Conservation (phyloP, 2,113 vertebrate genomes). For the Alouatta palliata region DNA sequence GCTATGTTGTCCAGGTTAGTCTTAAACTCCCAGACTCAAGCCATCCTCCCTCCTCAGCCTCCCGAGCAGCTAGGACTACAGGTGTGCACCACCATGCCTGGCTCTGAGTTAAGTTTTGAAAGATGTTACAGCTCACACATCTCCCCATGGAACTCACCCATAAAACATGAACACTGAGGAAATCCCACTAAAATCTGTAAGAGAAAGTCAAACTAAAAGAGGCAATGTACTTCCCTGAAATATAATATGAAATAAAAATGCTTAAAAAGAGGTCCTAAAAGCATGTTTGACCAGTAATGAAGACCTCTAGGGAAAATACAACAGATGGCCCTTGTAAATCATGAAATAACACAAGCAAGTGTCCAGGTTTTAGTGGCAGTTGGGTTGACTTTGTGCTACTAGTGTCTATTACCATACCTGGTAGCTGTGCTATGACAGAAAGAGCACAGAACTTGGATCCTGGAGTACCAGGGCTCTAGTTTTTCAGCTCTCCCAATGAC, state of each 20-base stretch:
- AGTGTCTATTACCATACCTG: not conserved
- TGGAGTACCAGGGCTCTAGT: not conserved
- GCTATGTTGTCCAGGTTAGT: not conserved
- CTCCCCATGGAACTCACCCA: not conserved
- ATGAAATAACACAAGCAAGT: not conserved
- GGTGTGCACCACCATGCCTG: not conserved
- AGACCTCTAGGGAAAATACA: constrained; percentile 35
- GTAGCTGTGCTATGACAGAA: not conserved
- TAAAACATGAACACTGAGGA: not conserved
- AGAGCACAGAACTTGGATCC: not conserved
- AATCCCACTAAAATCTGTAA: constrained; percentile 42
- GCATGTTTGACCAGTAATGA: constrained; percentile 28
- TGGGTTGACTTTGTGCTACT: not conserved
- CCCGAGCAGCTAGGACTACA: not conserved
- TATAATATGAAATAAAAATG: constrained; percentile 4
- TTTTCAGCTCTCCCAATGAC: constrained; percentile 8
- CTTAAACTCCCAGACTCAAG: not conserved
- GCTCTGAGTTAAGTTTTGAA: constrained; percentile 35
- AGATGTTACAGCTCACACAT: not conserved
- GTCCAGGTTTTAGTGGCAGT: not conserved
- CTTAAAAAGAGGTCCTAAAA: constrained; percentile 28
- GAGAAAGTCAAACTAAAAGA: constrained; percentile 52
- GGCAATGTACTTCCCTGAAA: constrained; percentile 38
- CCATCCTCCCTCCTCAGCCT: not conserved
- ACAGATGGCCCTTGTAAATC: constrained; percentile 29